Conservation (phyloP, 1,140 invertebrate genomes). For the Glomeris maerens region DNA sequence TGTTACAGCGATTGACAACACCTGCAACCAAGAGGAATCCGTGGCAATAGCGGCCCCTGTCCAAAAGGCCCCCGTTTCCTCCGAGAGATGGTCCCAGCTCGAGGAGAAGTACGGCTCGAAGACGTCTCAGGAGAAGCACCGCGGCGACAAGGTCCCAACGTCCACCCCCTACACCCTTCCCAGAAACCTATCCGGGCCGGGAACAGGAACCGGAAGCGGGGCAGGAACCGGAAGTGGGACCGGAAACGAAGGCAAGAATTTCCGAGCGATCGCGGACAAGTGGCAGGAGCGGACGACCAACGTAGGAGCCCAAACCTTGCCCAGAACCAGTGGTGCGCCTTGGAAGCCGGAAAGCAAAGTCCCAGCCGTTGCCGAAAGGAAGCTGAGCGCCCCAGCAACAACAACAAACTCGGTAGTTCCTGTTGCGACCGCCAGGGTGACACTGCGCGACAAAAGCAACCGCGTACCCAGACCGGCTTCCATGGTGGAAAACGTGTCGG, state of each 20-base stretch:
- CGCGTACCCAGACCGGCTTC: too few species aligned
- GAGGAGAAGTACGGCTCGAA: slow-evolving; percentile 20
- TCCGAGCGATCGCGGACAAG: slow-evolving; percentile 30
- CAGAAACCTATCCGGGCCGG: slow-evolving; percentile 1
- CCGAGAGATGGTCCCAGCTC: slow-evolving; percentile 20
- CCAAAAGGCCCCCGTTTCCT: not conserved
- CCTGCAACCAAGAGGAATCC: too few species aligned
- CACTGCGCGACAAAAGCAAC: too few species aligned
- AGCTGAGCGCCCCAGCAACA: too few species aligned
- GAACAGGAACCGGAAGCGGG: not conserved
- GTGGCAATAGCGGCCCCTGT: too few species aligned
- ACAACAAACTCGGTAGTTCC: too few species aligned
- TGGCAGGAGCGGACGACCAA: slow-evolving; percentile 28
- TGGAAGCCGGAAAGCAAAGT: slow-evolving; percentile 5
- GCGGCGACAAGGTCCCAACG: not conserved
- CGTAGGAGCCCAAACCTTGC: slow-evolving; percentile 14
- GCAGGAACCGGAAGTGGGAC: not conserved
- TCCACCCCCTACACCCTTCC: not conserved
- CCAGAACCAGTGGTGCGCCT: slow-evolving; percentile 10
- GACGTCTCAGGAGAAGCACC: not conserved
- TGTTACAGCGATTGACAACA: too few species aligned
- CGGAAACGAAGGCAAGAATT: slow-evolving; percentile 24
- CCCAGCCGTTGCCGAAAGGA: too few species aligned
- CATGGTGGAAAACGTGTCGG: too few species aligned
- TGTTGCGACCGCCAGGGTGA: too few species aligned